Percentiles rank a stretch among this genome's conserved stretches.
phyloP scores from a whole-genome alignment of 2,113 vertebrate species.

The Gobius niger region DNA sequence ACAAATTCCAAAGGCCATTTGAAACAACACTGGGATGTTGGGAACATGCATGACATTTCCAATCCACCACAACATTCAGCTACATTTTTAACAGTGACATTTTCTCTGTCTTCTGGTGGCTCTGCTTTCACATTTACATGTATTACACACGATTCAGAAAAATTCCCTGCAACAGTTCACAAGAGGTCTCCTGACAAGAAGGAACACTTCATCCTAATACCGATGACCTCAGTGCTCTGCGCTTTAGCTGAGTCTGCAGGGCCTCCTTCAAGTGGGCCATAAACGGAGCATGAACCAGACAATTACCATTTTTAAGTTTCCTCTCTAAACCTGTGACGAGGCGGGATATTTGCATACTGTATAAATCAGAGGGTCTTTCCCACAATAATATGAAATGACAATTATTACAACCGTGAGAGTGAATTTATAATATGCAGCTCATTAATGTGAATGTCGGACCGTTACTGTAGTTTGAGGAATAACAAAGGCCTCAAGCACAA shows the following conservation, averaged over 20 bases:
- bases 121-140: background rate
- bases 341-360: conserved; percentile 39
- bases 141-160: conserved; percentile 10
- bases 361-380: conserved; percentile 27
- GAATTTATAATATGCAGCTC: conserved; percentile 32
- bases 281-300: conserved; percentile 38
- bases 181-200: conserved; percentile 28
- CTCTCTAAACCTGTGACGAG: conserved; percentile 33
- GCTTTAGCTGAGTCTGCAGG: conserved; percentile 35
- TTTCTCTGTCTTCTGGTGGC: conserved; percentile 7
- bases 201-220: conserved; percentile 31
- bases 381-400: conserved; percentile 36
- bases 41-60: conserved; percentile 40
- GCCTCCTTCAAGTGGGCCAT: conserved; percentile 27
- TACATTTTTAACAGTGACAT: conserved; percentile 38
- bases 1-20: conserved; percentile 51
- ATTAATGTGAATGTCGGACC: conserved; percentile 42
- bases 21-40: conserved; percentile 33
- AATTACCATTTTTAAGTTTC: conserved; percentile 52
- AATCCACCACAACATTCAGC: background rate
- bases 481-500: conserved; percentile 15
- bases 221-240: conserved; percentile 27
- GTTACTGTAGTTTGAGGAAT: conserved; percentile 14
- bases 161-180: conserved; percentile 5
- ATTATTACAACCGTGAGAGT: conserved; percentile 45